These are phyloP conservation scores for Ips typographus DNA, from an alignment of 1,140 invertebrate species.

Conservation along the genomic window DNA sequence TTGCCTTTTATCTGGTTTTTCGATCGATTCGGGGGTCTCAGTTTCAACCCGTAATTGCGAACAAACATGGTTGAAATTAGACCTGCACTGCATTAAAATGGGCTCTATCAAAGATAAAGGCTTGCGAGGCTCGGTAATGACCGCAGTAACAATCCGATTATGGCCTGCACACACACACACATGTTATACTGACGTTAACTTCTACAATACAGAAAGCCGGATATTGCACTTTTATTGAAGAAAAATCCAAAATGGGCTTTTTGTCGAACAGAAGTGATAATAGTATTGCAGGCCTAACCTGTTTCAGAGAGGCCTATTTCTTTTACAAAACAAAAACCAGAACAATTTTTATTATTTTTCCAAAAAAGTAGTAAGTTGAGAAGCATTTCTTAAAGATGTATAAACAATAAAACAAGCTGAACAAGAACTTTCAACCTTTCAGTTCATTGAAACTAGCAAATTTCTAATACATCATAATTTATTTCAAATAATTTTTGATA, in stretches of 20 bases:
- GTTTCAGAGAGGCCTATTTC: neutral
- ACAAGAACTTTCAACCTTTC: no score
- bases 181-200: conserved; percentile 18
- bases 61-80: conserved; percentile 20
- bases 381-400: no score
- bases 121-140: conserved; percentile 23
- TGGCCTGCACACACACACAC: conserved; percentile 10
- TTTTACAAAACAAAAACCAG: neutral
- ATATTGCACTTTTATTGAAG: neutral
- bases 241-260: neutral
- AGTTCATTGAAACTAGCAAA: no score
- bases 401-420: no score
- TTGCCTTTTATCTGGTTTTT: neutral
- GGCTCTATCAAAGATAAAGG: conserved; percentile 32
- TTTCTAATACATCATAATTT: no score
- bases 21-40: neutral
- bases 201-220: conserved; percentile 14
- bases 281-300: neutral
- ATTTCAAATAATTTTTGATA: no score
- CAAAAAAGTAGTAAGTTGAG: no score
- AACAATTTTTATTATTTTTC: no score
- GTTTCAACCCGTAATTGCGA: conserved; percentile 12
- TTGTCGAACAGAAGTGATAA: neutral
- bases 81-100: conserved; percentile 29
- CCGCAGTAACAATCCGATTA: conserved; percentile 34